These are phyloP conservation scores for Numida meleagris DNA, from an alignment of 2,113 vertebrate species.

Conservation along the genomic window DNA sequence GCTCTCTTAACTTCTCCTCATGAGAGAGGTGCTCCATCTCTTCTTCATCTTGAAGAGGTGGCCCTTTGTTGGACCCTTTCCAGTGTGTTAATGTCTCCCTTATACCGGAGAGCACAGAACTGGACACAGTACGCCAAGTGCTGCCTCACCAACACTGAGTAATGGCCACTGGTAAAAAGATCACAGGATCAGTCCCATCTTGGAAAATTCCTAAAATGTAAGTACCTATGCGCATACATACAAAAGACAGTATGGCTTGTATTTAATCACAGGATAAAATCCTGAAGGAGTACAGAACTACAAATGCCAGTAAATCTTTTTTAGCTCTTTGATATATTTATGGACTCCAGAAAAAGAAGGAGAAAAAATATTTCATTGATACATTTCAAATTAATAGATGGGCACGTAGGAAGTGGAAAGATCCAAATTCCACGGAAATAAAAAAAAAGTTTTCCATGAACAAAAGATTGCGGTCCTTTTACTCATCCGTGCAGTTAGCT, in stretches of 20 bases:
- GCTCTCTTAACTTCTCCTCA: background rate
- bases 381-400: background rate
- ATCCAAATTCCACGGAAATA: background rate
- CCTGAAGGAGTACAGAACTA: background rate
- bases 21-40: background rate
- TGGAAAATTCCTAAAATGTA: background rate
- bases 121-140: background rate
- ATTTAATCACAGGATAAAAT: background rate
- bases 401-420: background rate
- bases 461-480: background rate
- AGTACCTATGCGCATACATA: background rate
- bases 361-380: background rate
- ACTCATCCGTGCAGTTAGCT: background rate
- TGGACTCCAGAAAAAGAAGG: background rate
- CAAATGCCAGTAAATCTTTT: background rate
- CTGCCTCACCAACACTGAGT: background rate
- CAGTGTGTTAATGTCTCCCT: background rate
- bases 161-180: background rate
- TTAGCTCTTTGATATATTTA: background rate
- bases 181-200: background rate
- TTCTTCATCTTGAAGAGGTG: background rate
- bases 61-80: background rate
- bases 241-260: background rate
- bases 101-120: background rate
- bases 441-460: background rate